A percentile compares a stretch with the other conserved stretches of the same genome.
These are phyloP conservation scores for Girardinus metallicus DNA, from an alignment of 2,797 vertebrate genomes.

Conservation along the genomic window DNA sequence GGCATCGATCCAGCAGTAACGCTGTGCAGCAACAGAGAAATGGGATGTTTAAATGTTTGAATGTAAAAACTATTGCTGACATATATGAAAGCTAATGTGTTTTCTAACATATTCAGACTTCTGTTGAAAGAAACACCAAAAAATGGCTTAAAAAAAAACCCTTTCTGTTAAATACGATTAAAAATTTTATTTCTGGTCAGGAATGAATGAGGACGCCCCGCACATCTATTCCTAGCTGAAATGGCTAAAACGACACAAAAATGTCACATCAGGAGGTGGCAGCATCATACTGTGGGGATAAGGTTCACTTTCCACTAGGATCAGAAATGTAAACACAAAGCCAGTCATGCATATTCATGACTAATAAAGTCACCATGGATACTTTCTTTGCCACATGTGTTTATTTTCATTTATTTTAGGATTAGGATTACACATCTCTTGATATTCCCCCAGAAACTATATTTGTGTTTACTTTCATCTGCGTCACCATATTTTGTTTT, in stretches of 20 bases:
- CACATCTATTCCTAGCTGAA: no score
- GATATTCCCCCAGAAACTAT: conserved; percentile 17
- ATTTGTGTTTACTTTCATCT: conserved; percentile 19
- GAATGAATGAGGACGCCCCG: not conserved
- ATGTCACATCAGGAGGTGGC: not conserved
- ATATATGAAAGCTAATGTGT: not conserved
- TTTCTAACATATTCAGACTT: not conserved
- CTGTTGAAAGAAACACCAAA: not conserved
- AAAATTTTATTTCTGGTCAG: not conserved
- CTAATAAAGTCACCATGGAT: no score
- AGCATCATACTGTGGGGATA: not conserved
- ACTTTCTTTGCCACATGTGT: not conserved
- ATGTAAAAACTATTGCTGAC: not conserved
- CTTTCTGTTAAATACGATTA: not conserved
- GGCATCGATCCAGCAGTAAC: not conserved
- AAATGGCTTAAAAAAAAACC: not conserved
- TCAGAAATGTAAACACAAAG: not conserved
- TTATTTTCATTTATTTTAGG: not conserved
- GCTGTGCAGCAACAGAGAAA: not conserved
- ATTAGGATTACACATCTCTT: not conserved
- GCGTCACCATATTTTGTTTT: not conserved
- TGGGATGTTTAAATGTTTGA: not conserved
- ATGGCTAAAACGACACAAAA: no score
- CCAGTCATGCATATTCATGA: not conserved
- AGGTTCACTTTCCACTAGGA: not conserved